These are phyloP conservation scores for Mesoclemmys tuberculata DNA, from an alignment of 2,113 vertebrate genomes.

Conservation along the genomic window DNA sequence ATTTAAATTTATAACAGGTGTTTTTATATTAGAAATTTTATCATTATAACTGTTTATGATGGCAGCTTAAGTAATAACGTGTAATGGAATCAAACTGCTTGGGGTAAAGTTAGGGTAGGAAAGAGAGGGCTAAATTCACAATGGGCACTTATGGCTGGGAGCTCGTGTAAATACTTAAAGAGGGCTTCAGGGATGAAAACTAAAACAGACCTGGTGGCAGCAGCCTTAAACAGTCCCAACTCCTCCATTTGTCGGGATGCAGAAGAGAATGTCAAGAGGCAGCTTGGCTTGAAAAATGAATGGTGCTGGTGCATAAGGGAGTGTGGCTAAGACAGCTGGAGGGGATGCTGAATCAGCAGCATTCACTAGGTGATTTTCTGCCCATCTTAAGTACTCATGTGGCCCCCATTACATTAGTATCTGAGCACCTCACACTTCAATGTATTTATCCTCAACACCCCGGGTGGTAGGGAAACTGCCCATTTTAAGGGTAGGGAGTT, in stretches of 20 bases:
- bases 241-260: not conserved
- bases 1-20: not conserved
- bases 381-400: not conserved
- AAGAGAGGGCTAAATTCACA: not conserved
- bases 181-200: not conserved
- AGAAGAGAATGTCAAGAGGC: not conserved
- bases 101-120: not conserved
- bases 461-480: not conserved
- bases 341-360: not conserved
- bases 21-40: not conserved
- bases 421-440: not conserved
- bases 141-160: not conserved
- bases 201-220: not conserved
- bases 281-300: not conserved
- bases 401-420: not conserved
- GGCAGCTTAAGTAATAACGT: not conserved
- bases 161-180: not conserved
- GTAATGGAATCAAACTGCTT: not conserved
- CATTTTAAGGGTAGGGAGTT: not conserved
- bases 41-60: not conserved
- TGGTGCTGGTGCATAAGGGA: not conserved
- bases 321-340: not conserved
- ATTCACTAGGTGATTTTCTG: not conserved
- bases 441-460: not conserved
- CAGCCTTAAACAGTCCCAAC: not conserved